Conservation (phyloP, 2,797 vertebrate genomes). For the Neomorphus geoffroyi region DNA sequence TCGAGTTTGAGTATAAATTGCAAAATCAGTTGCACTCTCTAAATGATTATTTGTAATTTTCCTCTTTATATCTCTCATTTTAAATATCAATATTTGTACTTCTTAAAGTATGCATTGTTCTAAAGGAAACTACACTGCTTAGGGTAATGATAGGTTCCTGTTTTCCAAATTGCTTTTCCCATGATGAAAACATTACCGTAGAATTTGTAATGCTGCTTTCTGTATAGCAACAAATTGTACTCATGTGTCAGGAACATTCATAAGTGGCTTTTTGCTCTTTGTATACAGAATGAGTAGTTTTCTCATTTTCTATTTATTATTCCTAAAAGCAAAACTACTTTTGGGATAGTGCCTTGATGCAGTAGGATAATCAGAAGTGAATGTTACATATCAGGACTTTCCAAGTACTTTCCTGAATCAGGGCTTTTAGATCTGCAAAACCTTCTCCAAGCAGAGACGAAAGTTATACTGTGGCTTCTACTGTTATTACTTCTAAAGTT, state of each 20-base stretch:
- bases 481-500: neutral
- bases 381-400: neutral
- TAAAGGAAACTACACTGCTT: neutral
- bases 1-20: neutral
- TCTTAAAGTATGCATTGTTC: neutral
- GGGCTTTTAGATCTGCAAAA: neutral
- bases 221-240: neutral
- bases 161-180: conserved; percentile 49
- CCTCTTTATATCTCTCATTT: neutral
- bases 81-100: conserved; percentile 13
- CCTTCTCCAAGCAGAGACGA: neutral
- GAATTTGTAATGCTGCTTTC: conserved; percentile 32
- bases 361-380: neutral
- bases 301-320: neutral
- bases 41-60: neutral
- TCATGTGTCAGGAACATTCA: neutral
- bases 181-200: conserved; percentile 9
- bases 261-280: neutral
- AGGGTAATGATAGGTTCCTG: conserved; percentile 23
- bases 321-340: neutral
- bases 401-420: neutral
- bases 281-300: neutral
- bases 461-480: neutral
- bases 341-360: neutral
- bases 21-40: neutral